phyloP scores from a whole-genome alignment of 2,113 vertebrate species.

The Indri indri region DNA sequence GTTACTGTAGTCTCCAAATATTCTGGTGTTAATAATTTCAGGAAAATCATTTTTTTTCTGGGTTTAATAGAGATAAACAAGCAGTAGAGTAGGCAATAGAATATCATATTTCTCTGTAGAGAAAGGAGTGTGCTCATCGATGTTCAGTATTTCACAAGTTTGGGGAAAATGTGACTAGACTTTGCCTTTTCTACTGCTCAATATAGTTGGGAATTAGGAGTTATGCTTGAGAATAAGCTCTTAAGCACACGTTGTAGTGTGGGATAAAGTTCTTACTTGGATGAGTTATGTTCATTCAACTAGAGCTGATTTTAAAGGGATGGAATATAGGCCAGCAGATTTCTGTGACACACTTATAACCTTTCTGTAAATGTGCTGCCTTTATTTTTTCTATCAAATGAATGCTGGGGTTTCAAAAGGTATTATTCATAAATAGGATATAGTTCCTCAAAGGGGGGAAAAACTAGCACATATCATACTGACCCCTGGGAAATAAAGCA shows the following conservation, averaged over 20 bases:
- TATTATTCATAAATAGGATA: conserved; percentile 70
- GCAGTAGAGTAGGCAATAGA: background rate
- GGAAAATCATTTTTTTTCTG: background rate
- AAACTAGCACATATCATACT: conserved; percentile 21
- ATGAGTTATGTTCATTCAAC: conserved; percentile 59
- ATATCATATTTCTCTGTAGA: background rate
- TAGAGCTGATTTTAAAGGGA: conserved; percentile 33
- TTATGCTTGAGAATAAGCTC: conserved; percentile 29
- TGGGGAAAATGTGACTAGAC: background rate
- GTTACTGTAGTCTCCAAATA: background rate
- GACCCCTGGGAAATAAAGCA: conserved; percentile 67
- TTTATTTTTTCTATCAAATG: conserved; percentile 67
- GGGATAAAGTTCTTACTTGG: conserved; percentile 55
- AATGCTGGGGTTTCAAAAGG: conserved; percentile 56
- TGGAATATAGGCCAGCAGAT: conserved; percentile 49
- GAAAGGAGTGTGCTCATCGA: background rate
- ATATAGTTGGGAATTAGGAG: conserved; percentile 35
- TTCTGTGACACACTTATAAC: conserved; percentile 51
- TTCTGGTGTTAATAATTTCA: background rate
- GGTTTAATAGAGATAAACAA: background rate
- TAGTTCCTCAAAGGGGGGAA: conserved; percentile 39
- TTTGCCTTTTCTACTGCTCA: background rate
- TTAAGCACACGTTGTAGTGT: background rate
- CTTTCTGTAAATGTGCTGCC: conserved; percentile 53
- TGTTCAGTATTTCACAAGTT: background rate